Evolutionary conservation across 2,113 vertebrate species (phyloP), one percentile per base, ranked within the genome.

Genomic region (Myxocyprinus asiaticus): DNA sequence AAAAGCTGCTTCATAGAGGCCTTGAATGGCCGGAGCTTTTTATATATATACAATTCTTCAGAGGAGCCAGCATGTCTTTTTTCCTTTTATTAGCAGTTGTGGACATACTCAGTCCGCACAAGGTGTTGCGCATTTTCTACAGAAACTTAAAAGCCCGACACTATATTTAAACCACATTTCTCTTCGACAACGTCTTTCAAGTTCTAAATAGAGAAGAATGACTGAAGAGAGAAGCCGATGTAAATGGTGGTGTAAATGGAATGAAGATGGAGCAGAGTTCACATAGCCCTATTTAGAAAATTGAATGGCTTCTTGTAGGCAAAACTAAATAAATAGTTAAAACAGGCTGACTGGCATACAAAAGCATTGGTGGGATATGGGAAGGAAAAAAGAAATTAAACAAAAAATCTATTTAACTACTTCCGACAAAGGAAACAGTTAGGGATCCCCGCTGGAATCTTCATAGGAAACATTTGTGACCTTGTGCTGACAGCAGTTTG

Each of bases 1-100:
- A 90, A 91, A 91, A 83, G 33, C 75, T 79, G 80, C 64, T 86
- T 91, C 86, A 77, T 82, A 83, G 81, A 90, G 83, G 83, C 74
- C 82, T 80, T 89, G 70, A 77, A 84, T 87, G 82, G 86, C 70
- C 69, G 50, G 33, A 66, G 61, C 82, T 86, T 82, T 83, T 83
- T 72, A 87, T 84, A 33, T 33, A 33, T 33, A 33, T 33, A 33
- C 3, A 76, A 78, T 87, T 89, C 82, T 81, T 89, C 79, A 83
- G 86, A 87, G 83, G 67, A 69, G 67, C 42, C 67, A 80, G 50
- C 69, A 84, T 82, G 61, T 81, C 76, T 74, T 85, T n/a, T 90
- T 88, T 82, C 74, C 33, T 78, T 88, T 86, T 86, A 82, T 82
- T 82, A 85, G 78, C 80, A 84, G 74, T 81, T 68, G 43, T 74